These are phyloP conservation scores for Acanthosepion pharaonis DNA, from an alignment of 2,888 invertebrate species.

Conservation along the genomic window DNA sequence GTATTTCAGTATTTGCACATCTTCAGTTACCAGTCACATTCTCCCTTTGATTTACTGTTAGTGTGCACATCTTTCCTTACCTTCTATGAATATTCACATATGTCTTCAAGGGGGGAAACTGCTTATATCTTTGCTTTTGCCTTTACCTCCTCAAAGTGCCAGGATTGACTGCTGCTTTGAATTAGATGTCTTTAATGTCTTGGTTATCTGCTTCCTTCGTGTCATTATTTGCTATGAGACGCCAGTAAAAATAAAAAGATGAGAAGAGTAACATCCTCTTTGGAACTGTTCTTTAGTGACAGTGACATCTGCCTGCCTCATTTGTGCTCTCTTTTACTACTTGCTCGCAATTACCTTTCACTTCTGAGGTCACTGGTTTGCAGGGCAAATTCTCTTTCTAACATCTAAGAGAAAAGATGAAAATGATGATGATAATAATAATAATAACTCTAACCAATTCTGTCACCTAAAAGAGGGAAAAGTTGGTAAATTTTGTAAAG, in stretches of 20 bases:
- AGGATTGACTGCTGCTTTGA: not conserved
- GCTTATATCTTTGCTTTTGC: not conserved
- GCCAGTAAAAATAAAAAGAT: not conserved
- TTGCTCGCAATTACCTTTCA: slow-evolving; percentile 18
- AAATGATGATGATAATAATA: not conserved
- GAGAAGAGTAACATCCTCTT: not conserved
- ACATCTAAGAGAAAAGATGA: not conserved
- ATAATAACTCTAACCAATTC: not conserved
- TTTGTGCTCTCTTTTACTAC: not conserved
- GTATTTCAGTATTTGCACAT: not conserved
- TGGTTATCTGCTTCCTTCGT: slow-evolving; percentile 6
- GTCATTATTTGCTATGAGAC: not conserved
- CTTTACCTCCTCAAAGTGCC: not conserved
- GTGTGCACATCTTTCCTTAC: not conserved
- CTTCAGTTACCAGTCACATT: not conserved
- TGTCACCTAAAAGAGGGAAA: not conserved
- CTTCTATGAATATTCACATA: not conserved
- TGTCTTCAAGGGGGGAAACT: not conserved
- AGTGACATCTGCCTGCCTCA: slow-evolving; percentile 1
- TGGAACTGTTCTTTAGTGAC: not conserved
- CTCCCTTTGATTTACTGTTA: not conserved
- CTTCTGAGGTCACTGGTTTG: not conserved
- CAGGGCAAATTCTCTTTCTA: not conserved
- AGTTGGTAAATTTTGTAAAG: not conserved
- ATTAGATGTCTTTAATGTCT: slow-evolving; percentile 21